phyloP scores from a whole-genome alignment of 2,888 invertebrate species.

The Neuroscelio doddi region DNA sequence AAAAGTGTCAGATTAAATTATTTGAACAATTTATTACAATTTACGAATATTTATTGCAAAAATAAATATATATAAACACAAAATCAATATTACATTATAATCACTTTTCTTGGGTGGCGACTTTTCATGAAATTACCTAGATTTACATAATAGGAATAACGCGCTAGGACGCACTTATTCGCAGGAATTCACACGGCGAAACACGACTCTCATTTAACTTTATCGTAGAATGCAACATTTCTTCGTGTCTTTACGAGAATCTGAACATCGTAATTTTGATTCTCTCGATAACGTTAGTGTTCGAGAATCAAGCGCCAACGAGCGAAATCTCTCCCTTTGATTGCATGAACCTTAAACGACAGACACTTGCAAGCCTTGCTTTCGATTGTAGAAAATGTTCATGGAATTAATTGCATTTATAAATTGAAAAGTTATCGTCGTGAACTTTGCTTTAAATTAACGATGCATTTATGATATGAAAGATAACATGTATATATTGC shows the following conservation, averaged over 20 bases:
- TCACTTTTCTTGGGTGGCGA: no score
- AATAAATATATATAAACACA: no score
- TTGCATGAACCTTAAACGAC: neutral
- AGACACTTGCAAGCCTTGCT: neutral
- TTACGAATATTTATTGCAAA: no score
- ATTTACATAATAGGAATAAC: no score
- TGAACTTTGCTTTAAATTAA: neutral
- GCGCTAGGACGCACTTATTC: neutral
- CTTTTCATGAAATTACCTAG: no score
- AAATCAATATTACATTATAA: no score
- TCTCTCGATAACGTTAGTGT: constrained; percentile 14
- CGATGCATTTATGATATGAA: neutral
- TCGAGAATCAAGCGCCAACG: constrained; percentile 2
- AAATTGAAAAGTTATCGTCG: neutral
- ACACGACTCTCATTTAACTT: constrained; percentile 44
- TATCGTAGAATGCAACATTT: constrained; percentile 23
- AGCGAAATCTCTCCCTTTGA: constrained; percentile 5
- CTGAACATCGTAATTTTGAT: constrained; percentile 31
- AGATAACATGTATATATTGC: neutral
- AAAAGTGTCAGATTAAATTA: no score
- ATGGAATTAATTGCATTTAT: constrained; percentile 1
- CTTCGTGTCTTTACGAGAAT: constrained; percentile 29
- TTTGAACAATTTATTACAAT: no score
- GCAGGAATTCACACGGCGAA: constrained; percentile 22
- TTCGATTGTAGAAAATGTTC: neutral